phyloP scores from a whole-genome alignment of 1,140 invertebrate species.

The Macrobrachium rosenbergii region DNA sequence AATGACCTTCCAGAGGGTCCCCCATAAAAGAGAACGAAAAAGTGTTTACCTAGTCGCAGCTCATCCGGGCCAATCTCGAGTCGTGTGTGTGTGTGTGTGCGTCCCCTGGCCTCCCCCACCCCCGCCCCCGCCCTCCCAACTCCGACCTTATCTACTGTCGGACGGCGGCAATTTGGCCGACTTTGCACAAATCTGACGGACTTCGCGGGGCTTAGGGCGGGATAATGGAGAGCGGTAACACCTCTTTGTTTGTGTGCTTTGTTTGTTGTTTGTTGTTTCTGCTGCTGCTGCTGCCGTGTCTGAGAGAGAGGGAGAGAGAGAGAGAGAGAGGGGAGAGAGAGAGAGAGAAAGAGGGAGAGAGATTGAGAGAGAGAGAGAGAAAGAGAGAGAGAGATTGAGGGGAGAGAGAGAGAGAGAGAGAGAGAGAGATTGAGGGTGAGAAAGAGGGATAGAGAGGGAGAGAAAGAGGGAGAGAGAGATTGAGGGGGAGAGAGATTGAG shows the following conservation, averaged over 20 bases:
- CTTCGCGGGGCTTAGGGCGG: slow-evolving; percentile 28
- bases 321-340: background rate
- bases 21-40: background rate
- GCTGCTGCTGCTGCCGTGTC: background rate
- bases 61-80: too few species aligned
- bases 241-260: slow-evolving; percentile 19
- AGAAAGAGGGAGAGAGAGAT: background rate
- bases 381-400: too few species aligned
- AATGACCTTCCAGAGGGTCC: too few species aligned
- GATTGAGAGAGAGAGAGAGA: too few species aligned
- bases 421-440: too few species aligned
- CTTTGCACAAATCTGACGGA: slow-evolving; percentile 20
- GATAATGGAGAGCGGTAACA: background rate
- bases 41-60: background rate
- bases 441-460: too few species aligned
- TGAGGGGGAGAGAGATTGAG: too few species aligned
- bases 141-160: slow-evolving; percentile 18
- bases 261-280: too few species aligned
- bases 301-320: background rate
- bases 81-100: too few species aligned
- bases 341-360: too few species aligned
- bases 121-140: too few species aligned
- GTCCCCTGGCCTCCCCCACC: background rate
- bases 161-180: slow-evolving; percentile 42
- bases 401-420: too few species aligned